A percentile compares a stretch with the other conserved stretches of the same genome.
Evolutionary conservation across 2,113 vertebrate genomes (phyloP).

Genomic region (Barbus barbus): DNA sequence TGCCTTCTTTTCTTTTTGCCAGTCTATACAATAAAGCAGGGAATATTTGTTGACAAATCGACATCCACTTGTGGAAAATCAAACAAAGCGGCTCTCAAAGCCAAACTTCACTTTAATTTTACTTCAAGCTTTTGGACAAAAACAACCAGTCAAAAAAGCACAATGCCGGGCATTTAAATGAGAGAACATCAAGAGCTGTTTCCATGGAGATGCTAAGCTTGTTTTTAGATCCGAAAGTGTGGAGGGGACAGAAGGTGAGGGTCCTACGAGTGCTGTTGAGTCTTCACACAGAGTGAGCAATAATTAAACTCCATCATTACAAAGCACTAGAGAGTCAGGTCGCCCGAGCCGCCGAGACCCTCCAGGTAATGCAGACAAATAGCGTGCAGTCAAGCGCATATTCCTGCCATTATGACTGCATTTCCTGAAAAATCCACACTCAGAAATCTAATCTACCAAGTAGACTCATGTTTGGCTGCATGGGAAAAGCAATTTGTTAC

Average conservation of each 20-base stretch:
- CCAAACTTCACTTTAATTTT: constrained; percentile 22
- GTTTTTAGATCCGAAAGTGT: constrained; percentile 36
- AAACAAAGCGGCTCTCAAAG: background rate
- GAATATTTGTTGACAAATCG: background rate
- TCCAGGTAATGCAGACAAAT: constrained; percentile 52
- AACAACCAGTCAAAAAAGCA: constrained; percentile 35
- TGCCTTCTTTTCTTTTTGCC: background rate
- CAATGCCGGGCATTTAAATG: constrained; percentile 29
- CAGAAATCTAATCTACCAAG: constrained; percentile 13
- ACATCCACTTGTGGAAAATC: background rate
- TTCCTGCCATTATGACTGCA: constrained; percentile 14
- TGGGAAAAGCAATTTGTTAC: constrained; percentile 6
- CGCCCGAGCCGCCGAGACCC: constrained; percentile 58
- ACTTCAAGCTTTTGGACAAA: background rate
- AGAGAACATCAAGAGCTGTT: constrained; percentile 30
- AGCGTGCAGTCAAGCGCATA: constrained; percentile 41
- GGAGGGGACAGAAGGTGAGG: constrained; percentile 36
- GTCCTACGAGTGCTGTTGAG: constrained; percentile 46
- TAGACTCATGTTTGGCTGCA: background rate
- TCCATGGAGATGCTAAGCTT: constrained; percentile 48
- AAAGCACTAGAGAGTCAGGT: constrained; percentile 63
- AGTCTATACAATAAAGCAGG: background rate
- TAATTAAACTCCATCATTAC: constrained; percentile 75
- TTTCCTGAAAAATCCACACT: constrained; percentile 22
- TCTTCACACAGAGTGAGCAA: constrained; percentile 67